Base-by-base conservation (phyloP, 2,113 vertebrate species). In the Poecilia latipinna region DNA sequence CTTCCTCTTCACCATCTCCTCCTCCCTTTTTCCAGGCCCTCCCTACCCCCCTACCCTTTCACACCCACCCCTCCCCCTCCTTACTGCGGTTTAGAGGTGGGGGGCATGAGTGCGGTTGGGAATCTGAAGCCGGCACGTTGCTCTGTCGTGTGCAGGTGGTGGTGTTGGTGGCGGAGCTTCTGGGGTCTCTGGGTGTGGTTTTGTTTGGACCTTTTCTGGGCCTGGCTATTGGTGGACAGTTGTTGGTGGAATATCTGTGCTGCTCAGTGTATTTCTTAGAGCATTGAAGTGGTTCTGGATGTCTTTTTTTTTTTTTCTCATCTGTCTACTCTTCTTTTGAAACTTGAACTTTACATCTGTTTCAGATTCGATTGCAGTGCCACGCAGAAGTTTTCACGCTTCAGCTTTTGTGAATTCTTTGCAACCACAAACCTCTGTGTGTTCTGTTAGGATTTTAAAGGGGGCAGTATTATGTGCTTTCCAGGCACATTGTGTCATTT, bases 1-100 rank as follows among this genome's bases (percentile, higher is more conserved):
- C 69, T 44, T 29, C 80, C 78, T 65, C 75, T 29, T 69, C 88
- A 86, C 80, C 87, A 87, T 83, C 75, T 84, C 89, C 89, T 82
- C 77, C 76, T 79, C 71, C 77, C 88, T 75, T 72, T 37, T 83
- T 70, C 78, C 82, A 75, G 73, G 66, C 77, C 85, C 85, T 66
- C 22, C 6, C 67, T 0, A 79, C 85, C 85, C 69, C 15, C 6
- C 65, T 10, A 37, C 35, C 35, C 51, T 4, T 70, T 74, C 29
- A 64, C 64, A 15, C 72, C 37, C 28, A 12, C 48, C 51, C 75
- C 61, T 37, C 35, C 10, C 35, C 10, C 35, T 3, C 10, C 35
- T 37, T 28, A 61, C 35, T 33, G 67, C 61, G 78, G 84, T 28
- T 13, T 69, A 82, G 74, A 88, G 76, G 77, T 83, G 82, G 88